Base-by-base conservation (phyloP, 2,113 vertebrate species). In the Numenius arquata region DNA sequence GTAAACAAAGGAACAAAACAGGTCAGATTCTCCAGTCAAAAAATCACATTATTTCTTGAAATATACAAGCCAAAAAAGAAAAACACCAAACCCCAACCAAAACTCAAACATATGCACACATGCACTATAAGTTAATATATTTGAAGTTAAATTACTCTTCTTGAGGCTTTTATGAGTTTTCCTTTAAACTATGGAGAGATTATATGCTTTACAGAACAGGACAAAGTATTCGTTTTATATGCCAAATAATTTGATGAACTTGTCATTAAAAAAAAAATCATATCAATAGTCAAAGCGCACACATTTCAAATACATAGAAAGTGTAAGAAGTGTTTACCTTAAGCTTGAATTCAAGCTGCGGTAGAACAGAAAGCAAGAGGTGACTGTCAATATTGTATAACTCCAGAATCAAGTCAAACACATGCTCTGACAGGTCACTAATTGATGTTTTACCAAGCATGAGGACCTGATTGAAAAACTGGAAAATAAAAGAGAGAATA, bases 391-490 rank as follows among this genome's bases (percentile, higher is more conserved):
- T 99, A 97, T 99, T 99, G 97, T 99, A 99, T 43, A 99, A 98
- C 95, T 99, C 99, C 98, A 99, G 89, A 98, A 99, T 99, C 89
- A 99, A 98, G 97, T 99, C 99, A 75, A 99, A 99, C 15, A 99
- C 99, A 3, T 99, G 99, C 83, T 99, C 99, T 4, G 99, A 99
- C 89, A 99, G 97, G 97, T 99, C 99, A 62, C 99, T 99, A 97
- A 99, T 99, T 7, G 99, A 99, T 0, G 99, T 99, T 98, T 99
- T 99, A 66, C 99, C 99, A 97, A 99, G 98, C 99, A 99, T 99
- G 94, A 99, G 98, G 89, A 99, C 99, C 98, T 99, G 99, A 98
- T 99, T 99, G 97, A 99, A 99, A 97, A 99, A 99, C 99, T 99
- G 94, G 32, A 92, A 94, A 96, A 81, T 25, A 94, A 89, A 96